phyloP scores from a whole-genome alignment of 2,888 invertebrate species.

The Peribatodes rhomboidaria region DNA sequence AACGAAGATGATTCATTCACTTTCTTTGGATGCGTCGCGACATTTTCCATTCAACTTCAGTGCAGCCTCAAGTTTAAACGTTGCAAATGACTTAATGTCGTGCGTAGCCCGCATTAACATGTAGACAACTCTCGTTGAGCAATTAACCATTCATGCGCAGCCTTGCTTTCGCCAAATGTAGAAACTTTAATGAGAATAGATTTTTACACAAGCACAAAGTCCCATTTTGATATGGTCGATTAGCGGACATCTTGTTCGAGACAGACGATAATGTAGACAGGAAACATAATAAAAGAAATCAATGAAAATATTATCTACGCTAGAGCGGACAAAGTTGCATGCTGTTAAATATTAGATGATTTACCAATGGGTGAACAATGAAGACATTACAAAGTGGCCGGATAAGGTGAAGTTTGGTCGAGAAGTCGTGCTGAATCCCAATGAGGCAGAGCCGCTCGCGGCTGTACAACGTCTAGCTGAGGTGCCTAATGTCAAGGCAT shows the following conservation, averaged over 20 bases:
- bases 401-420: conserved; percentile 77
- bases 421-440: conserved; percentile 77
- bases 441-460: conserved; percentile 67
- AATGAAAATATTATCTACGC: conserved; percentile 2
- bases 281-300: conserved; percentile 9
- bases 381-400: conserved; percentile 79
- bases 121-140: conserved; percentile 62
- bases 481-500: conserved; percentile 59
- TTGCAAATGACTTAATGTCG: conserved; percentile 60
- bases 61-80: conserved; percentile 46
- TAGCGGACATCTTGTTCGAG: conserved; percentile 20
- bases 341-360: conserved; percentile 62
- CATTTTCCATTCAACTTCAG: conserved; percentile 39
- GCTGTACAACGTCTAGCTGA: conserved; percentile 66
- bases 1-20: conserved; percentile 35
- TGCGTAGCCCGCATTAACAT: conserved; percentile 63
- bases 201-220: conserved; percentile 52
- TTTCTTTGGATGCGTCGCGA: conserved; percentile 35
- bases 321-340: conserved; percentile 43
- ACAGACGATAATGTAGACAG: conserved; percentile 15
- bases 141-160: conserved; percentile 68
- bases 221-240: conserved; percentile 46
- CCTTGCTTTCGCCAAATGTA: conserved; percentile 66
- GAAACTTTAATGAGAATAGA: conserved; percentile 55
- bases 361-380: conserved; percentile 78